A percentile compares a stretch with the other conserved stretches of the same genome.
Evolutionary conservation across 2,113 vertebrate species (phyloP).

Genomic region (Erinaceus europaeus): DNA sequence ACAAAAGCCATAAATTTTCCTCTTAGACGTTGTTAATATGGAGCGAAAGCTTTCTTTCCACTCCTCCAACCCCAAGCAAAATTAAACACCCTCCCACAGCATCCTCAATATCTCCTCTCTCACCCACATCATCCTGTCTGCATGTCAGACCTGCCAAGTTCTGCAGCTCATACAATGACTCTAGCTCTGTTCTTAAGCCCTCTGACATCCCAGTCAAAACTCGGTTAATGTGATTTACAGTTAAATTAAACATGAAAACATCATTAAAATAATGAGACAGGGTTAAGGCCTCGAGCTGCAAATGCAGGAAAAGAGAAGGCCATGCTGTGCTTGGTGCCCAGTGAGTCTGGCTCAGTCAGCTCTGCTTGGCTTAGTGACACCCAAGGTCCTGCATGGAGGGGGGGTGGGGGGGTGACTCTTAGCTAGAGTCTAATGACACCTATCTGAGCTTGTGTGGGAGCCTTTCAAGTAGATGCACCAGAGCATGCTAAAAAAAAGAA

Average conservation of each 20-base stretch:
- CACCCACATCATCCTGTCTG: conserved; percentile 75
- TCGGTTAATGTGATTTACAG: conserved; percentile 76
- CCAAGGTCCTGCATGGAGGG: background rate
- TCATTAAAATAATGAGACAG: conserved; percentile 73
- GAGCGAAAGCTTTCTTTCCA: conserved; percentile 66
- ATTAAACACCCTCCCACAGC: conserved; percentile 53
- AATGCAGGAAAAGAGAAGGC: conserved; percentile 16
- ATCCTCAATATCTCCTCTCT: conserved; percentile 69
- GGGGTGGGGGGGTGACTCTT: background rate
- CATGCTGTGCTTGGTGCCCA: background rate
- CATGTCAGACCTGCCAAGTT: conserved; percentile 74
- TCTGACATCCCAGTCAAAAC: conserved; percentile 78
- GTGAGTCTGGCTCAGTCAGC: background rate
- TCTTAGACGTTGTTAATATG: conserved; percentile 56
- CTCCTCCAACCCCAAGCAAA: conserved; percentile 68
- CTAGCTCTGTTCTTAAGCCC: conserved; percentile 74
- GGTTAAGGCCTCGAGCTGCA: conserved; percentile 51
- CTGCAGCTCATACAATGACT: conserved; percentile 70
- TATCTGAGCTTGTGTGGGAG: background rate
- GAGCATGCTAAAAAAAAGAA: background rate
- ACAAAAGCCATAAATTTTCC: conserved; percentile 70
- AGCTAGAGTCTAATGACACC: background rate
- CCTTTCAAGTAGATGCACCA: background rate
- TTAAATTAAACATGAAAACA: conserved; percentile 81
- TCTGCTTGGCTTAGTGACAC: background rate